Conservation (phyloP, 2,113 vertebrate genomes). For the Ictalurus furcatus region DNA sequence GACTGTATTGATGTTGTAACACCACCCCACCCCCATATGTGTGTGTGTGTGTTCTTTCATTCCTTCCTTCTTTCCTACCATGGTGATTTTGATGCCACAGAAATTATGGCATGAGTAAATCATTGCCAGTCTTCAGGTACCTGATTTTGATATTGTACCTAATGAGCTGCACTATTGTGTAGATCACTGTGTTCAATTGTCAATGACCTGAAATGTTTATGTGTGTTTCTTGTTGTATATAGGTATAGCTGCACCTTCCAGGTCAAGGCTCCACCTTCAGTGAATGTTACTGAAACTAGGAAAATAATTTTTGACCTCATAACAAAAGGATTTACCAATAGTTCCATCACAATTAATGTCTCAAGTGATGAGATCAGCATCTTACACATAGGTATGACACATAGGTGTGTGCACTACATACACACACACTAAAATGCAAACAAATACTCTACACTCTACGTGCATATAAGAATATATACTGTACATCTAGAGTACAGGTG, state of each 20-base stretch:
- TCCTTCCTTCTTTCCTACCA: background rate
- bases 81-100: background rate
- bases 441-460: background rate
- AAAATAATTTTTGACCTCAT: slow-evolving; percentile 51
- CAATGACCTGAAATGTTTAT: background rate
- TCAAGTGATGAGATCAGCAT: slow-evolving; percentile 42
- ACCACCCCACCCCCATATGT: background rate
- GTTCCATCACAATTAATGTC: slow-evolving; percentile 51
- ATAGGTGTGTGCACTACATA: background rate
- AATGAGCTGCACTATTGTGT: background rate
- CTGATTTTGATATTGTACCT: too few relatives aligned
- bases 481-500: background rate
- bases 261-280: slow-evolving; percentile 45
- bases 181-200: background rate
- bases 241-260: slow-evolving; percentile 70
- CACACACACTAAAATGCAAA: background rate
- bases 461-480: background rate
- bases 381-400: slow-evolving; percentile 62
- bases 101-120: background rate
- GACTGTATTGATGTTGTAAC: background rate
- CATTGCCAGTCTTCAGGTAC: background rate
- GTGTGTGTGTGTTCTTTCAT: background rate
- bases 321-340: slow-evolving; percentile 48
- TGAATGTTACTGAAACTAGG: slow-evolving; percentile 26
- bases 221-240: slow-evolving; percentile 34